These are phyloP conservation scores for Macropis europaea DNA, from an alignment of 2,888 invertebrate species.

Conservation along the genomic window DNA sequence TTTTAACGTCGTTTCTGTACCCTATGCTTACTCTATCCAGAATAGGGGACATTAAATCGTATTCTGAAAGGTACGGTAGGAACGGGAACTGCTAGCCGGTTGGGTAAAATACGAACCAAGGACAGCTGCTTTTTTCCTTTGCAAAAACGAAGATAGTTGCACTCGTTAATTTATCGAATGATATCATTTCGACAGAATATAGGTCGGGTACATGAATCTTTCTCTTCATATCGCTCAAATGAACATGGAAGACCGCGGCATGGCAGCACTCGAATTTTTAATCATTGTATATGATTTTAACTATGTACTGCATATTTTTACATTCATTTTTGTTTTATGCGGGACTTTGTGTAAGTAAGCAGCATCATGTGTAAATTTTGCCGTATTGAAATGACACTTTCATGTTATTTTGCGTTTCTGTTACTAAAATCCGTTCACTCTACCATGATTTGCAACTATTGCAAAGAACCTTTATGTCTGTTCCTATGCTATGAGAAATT, in stretches of 20 bases:
- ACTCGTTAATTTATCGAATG: slow-evolving; percentile 6
- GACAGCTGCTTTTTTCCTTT: slow-evolving; percentile 11
- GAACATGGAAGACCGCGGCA: not conserved
- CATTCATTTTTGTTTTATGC: too few relatives aligned
- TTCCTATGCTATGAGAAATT: too few relatives aligned
- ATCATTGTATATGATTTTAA: too few relatives aligned
- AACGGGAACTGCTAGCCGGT: slow-evolving; percentile 6
- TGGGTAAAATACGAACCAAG: slow-evolving; percentile 6
- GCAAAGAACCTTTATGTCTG: too few relatives aligned
- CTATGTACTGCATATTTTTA: too few relatives aligned
- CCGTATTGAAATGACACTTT: too few relatives aligned
- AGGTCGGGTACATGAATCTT: not conserved
- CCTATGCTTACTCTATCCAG: not conserved
- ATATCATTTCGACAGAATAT: not conserved
- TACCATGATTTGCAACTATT: too few relatives aligned
- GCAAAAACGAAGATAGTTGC: slow-evolving; percentile 1
- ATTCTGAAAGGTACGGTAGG: slow-evolving; percentile 4
- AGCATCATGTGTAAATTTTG: too few relatives aligned
- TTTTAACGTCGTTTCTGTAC: slow-evolving; percentile 1
- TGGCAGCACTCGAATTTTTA: not conserved
- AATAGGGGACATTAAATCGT: slow-evolving; percentile 9
- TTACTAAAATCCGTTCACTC: too few relatives aligned
- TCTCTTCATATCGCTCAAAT: not conserved
- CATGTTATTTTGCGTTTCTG: too few relatives aligned
- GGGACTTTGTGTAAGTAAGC: too few relatives aligned